phyloP scores from a whole-genome alignment of 2,888 invertebrate genomes.

The Palloptera scutellata region DNA sequence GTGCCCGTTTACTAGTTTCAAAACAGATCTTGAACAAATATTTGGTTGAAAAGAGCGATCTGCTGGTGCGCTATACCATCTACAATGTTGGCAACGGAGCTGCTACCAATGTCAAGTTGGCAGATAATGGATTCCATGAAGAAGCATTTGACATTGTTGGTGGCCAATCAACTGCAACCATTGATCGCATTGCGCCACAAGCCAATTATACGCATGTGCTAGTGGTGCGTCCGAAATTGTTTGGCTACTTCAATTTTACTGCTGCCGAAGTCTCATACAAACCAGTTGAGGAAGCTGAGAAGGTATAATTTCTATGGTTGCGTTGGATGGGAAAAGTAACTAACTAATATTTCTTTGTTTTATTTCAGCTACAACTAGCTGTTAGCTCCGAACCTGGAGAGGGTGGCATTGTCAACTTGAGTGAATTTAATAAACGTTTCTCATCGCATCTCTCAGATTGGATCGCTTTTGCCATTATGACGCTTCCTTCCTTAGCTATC shows the following conservation, averaged over 20 bases:
- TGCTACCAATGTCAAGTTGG: slow-evolving; percentile 84
- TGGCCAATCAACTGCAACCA: slow-evolving; percentile 81
- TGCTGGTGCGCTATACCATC: slow-evolving; percentile 92
- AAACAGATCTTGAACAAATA: slow-evolving; percentile 96
- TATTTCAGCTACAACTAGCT: slow-evolving; percentile 73
- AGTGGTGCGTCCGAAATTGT: slow-evolving; percentile 87
- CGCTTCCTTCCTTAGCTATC: slow-evolving; percentile 91
- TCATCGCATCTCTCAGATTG: slow-evolving; percentile 97
- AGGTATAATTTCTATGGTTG: slow-evolving; percentile 48
- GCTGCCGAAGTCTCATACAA: slow-evolving; percentile 92
- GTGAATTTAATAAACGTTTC: slow-evolving; percentile 94
- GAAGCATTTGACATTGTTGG: slow-evolving; percentile 90
- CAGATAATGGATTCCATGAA: slow-evolving; percentile 91
- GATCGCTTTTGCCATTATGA: slow-evolving; percentile 97
- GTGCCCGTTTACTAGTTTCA: slow-evolving; percentile 85
- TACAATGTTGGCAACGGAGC: slow-evolving; percentile 93
- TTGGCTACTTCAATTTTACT: slow-evolving; percentile 96
- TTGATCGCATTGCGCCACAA: slow-evolving; percentile 91
- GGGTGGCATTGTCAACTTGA: slow-evolving; percentile 90
- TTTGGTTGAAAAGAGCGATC: slow-evolving; percentile 95
- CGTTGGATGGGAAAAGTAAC: neutral
- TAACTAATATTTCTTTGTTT: slow-evolving; percentile 20
- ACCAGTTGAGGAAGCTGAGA: slow-evolving; percentile 81
- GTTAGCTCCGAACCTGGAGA: slow-evolving; percentile 93
- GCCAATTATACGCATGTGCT: slow-evolving; percentile 94